Percentiles rank a stretch among this genome's conserved stretches.
Evolutionary conservation across 2,113 vertebrate species (phyloP).

Genomic region (Alligator sinensis): DNA sequence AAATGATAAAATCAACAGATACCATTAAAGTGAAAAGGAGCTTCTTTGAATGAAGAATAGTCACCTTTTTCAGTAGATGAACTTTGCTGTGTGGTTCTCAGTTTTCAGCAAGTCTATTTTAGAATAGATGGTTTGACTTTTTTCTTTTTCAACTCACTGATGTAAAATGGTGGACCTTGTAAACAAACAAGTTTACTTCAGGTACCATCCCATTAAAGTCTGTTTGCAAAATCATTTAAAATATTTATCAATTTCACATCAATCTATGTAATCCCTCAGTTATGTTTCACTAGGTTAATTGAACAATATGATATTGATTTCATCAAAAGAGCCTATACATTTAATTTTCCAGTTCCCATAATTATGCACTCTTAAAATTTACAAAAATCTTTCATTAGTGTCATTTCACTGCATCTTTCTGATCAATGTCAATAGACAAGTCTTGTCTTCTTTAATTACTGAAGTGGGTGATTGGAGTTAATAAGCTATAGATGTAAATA

Average conservation of each 20-base stretch:
- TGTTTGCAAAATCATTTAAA: neutral
- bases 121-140: neutral
- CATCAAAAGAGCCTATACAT: neutral
- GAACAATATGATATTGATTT: neutral
- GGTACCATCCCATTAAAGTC: neutral
- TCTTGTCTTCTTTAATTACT: conserved; percentile 70
- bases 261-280: neutral
- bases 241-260: neutral
- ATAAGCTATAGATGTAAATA: conserved; percentile 71
- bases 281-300: neutral
- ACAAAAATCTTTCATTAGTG: conserved; percentile 45
- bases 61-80: neutral
- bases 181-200: neutral
- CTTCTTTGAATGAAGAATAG: conserved; percentile 5
- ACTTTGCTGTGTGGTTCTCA: neutral
- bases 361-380: conserved; percentile 12
- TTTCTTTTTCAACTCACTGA: neutral
- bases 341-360: conserved; percentile 1
- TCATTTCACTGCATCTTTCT: conserved; percentile 35
- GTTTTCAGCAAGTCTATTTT: neutral
- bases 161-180: neutral
- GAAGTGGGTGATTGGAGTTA: conserved; percentile 64
- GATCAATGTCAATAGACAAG: conserved; percentile 68
- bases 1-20: conserved; percentile 18
- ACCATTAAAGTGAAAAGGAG: conserved; percentile 5